phyloP scores from a whole-genome alignment of 2,113 vertebrate genomes.

The Oryzias curvinotus region DNA sequence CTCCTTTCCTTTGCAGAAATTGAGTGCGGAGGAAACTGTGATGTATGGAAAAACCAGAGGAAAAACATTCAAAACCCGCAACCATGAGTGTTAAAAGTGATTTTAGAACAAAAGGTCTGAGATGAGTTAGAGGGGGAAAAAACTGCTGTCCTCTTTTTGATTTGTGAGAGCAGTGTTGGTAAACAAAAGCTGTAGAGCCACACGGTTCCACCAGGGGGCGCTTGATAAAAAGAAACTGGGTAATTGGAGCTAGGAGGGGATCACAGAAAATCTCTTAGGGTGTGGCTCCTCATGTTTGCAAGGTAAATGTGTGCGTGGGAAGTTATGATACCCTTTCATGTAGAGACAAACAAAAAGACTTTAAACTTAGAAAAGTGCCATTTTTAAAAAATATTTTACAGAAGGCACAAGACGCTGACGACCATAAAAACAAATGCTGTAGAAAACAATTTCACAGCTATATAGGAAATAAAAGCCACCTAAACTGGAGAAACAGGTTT shows the following conservation, averaged over 20 bases:
- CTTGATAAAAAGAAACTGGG: constrained; percentile 5
- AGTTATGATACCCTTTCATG: background rate
- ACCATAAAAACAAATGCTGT: background rate
- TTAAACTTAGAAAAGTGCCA: background rate
- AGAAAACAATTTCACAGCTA: background rate
- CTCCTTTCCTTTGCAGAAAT: too few species aligned
- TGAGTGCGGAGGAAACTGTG: too few species aligned
- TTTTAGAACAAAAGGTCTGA: too few species aligned
- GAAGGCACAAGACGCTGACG: background rate
- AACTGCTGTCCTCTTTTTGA: background rate
- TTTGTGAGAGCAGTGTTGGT: background rate
- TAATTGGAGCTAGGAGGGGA: background rate
- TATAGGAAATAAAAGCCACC: background rate
- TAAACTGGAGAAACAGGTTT: constrained; percentile 22
- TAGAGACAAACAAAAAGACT: background rate
- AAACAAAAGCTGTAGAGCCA: background rate
- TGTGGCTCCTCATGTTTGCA: constrained; percentile 51
- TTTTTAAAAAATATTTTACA: background rate
- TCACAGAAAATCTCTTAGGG: constrained; percentile 38
- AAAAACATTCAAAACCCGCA: too few species aligned
- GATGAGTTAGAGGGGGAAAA: background rate
- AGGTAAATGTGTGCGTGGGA: constrained; percentile 57
- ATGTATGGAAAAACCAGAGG: too few species aligned
- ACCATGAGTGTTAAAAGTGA: too few species aligned
- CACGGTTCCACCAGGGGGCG: constrained; percentile 57